A percentile compares a stretch with the other conserved stretches of the same genome.
phyloP scores from a whole-genome alignment of 30 jellyfish, hydroid and myxozoan species.

The Turritopsis dohrnii region DNA sequence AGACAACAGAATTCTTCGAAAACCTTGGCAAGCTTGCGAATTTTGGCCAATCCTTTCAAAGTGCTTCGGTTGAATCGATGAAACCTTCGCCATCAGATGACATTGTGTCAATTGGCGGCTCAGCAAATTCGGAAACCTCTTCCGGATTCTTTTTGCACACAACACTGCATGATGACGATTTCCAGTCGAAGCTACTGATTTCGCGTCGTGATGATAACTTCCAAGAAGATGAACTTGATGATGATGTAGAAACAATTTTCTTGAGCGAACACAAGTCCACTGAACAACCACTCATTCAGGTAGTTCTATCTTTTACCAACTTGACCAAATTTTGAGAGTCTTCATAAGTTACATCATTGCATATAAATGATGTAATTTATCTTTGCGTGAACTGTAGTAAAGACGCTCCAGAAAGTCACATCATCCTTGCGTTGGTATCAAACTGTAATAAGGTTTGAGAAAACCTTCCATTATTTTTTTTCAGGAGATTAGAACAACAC shows the following conservation, averaged over 20 bases:
- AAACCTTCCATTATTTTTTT: background rate
- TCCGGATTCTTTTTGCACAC: background rate
- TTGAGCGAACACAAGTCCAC: background rate
- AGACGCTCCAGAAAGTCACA: too few species aligned
- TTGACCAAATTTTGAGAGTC: too few species aligned
- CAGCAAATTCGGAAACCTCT: background rate
- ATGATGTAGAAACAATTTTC: background rate
- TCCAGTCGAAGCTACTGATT: background rate
- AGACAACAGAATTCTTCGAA: constrained; percentile 21
- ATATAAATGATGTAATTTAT: too few species aligned
- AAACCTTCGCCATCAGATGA: background rate
- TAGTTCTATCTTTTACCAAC: too few species aligned
- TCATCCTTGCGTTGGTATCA: too few species aligned
- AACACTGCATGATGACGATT: background rate
- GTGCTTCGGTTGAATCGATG: background rate
- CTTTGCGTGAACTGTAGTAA: too few species aligned
- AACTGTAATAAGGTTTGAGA: too few species aligned
- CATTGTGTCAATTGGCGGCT: background rate
- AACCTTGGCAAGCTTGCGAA: constrained; percentile 27
- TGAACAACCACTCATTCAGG: background rate
- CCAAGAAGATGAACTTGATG: background rate
- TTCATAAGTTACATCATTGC: too few species aligned
- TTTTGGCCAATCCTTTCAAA: constrained; percentile 5
- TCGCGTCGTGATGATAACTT: background rate
- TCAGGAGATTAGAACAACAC: background rate